These are phyloP conservation scores for Peribatodes rhomboidaria DNA, from an alignment of 2,888 invertebrate species.

Conservation along the genomic window DNA sequence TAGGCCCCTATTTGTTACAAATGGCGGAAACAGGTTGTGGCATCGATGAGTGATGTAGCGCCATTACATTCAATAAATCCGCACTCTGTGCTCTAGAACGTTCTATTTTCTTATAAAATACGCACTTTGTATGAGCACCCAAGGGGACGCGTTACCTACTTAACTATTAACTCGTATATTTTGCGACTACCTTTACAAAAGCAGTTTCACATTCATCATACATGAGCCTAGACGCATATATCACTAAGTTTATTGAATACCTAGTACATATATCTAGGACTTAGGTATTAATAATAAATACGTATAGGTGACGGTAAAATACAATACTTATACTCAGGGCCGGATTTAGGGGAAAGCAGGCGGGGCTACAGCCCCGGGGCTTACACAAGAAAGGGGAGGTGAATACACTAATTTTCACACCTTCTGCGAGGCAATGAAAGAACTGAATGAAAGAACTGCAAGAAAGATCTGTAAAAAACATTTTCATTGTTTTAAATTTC, in stretches of 20 bases:
- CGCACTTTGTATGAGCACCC: slow-evolving; percentile 7
- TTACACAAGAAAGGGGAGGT: too few species aligned
- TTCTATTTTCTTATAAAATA: slow-evolving; percentile 20
- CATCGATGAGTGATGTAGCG: slow-evolving; percentile 22
- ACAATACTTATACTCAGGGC: too few species aligned
- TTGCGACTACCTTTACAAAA: slow-evolving; percentile 1
- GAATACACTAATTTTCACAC: too few species aligned
- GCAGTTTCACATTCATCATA: not conserved
- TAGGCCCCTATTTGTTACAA: slow-evolving; percentile 21
- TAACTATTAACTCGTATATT: slow-evolving; percentile 7
- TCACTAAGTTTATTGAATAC: not conserved
- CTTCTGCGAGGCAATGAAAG: too few species aligned
- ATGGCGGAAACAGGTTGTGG: slow-evolving; percentile 26
- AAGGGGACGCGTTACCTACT: not conserved
- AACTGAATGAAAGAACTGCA: too few species aligned
- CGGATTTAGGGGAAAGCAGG: too few species aligned
- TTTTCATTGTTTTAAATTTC: too few species aligned
- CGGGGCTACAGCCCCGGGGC: too few species aligned
- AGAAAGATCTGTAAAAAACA: too few species aligned
- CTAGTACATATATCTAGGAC: not conserved
- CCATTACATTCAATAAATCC: slow-evolving; percentile 17
- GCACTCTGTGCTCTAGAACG: not conserved
- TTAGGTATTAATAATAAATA: not conserved
- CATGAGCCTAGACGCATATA: not conserved
- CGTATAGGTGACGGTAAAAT: too few species aligned